phyloP scores from a whole-genome alignment of 2,888 invertebrate genomes.

The Stenchaetothrips biformis region DNA sequence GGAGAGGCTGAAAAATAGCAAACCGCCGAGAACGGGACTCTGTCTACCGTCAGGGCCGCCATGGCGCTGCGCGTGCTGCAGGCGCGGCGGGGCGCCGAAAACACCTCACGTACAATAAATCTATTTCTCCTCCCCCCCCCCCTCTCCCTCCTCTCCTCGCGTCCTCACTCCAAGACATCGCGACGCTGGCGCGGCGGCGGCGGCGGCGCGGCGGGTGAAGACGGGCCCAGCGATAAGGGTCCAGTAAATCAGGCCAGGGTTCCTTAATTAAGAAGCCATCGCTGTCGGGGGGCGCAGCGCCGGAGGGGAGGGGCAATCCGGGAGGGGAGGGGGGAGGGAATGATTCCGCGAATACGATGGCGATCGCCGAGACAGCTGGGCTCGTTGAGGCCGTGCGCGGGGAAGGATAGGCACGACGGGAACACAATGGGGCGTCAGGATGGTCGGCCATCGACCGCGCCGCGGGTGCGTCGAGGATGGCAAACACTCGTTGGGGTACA shows the following conservation, averaged over 20 bases:
- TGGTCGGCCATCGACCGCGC: too few relatives aligned
- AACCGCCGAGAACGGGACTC: constrained; percentile 5
- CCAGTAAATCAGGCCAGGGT: constrained; percentile 17
- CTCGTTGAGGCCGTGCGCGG: too few relatives aligned
- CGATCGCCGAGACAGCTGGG: not conserved
- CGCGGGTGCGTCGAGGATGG: too few relatives aligned
- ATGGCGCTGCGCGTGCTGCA: not conserved
- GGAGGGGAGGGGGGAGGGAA: not conserved
- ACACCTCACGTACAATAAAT: constrained; percentile 22
- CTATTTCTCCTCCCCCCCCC: not conserved
- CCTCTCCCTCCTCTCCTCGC: not conserved
- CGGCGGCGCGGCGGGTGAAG: not conserved
- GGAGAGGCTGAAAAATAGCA: constrained; percentile 2
- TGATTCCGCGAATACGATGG: not conserved
- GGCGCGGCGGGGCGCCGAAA: constrained; percentile 1
- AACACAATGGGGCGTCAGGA: too few relatives aligned
- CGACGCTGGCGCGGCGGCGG: not conserved
- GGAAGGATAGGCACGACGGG: too few relatives aligned
- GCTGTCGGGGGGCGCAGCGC: not conserved
- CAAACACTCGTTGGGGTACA: too few relatives aligned
- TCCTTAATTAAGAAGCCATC: constrained; percentile 22
- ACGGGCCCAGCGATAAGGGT: not conserved
- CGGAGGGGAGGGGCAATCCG: not conserved
- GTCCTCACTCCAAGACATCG: not conserved
- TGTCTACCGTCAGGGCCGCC: not conserved